These are phyloP conservation scores for Cyphomyrmex costatus DNA, from an alignment of 1,140 invertebrate species.

Conservation along the genomic window DNA sequence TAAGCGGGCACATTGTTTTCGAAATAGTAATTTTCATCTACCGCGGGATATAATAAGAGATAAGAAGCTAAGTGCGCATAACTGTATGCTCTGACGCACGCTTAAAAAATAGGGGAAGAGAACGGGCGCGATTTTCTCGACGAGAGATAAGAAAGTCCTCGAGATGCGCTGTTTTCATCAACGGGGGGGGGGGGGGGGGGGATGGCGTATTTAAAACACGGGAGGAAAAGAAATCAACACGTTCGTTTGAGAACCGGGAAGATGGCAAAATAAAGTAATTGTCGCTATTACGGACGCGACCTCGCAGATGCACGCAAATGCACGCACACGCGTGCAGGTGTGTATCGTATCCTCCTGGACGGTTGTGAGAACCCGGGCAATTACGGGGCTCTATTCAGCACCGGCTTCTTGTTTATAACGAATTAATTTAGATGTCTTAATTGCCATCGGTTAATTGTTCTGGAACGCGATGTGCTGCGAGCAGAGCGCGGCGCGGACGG, in stretches of 20 bases:
- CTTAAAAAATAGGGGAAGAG: conserved; percentile 43
- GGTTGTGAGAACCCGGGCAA: conserved; percentile 85
- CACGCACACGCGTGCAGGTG: conserved; percentile 37
- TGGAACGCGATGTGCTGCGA: conserved; percentile 67
- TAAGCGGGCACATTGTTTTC: conserved; percentile 70
- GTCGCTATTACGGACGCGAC: conserved; percentile 82
- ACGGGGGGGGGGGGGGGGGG: neutral
- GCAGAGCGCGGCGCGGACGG: conserved; percentile 36
- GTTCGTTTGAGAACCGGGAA: conserved; percentile 82
- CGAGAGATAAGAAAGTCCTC: conserved; percentile 69
- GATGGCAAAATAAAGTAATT: conserved; percentile 86
- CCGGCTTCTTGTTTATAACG: conserved; percentile 76
- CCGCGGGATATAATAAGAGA: conserved; percentile 40
- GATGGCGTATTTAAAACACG: no score
- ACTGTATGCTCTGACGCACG: conserved; percentile 31
- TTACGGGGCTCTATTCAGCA: conserved; percentile 76
- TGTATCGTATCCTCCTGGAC: conserved; percentile 53
- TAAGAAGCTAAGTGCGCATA: conserved; percentile 35
- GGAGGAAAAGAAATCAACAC: neutral
- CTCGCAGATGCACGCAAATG: conserved; percentile 62
- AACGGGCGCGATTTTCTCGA: neutral
- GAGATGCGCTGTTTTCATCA: conserved; percentile 18
- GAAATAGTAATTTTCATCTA: conserved; percentile 35
- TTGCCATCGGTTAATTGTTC: conserved; percentile 86
- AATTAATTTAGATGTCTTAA: conserved; percentile 87